These are phyloP conservation scores for Troides oblongomaculatus DNA, from an alignment of 2,888 invertebrate genomes.

Conservation along the genomic window DNA sequence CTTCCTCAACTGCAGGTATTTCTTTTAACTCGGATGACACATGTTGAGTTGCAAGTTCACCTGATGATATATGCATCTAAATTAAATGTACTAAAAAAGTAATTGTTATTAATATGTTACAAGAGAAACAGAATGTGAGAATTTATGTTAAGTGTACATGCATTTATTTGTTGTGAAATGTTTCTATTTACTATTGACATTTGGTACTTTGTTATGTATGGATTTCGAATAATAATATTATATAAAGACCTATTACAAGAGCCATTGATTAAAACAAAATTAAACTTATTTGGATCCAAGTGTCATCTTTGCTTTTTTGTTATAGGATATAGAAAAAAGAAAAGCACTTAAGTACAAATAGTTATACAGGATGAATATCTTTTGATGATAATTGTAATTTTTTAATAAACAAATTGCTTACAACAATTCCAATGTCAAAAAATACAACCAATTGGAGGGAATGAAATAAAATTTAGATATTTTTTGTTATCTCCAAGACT, in stretches of 20 bases:
- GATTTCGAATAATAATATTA: too few species aligned
- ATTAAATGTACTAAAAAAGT: too few species aligned
- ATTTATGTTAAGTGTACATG: too few species aligned
- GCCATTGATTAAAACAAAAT: background rate
- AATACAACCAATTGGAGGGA: constrained; percentile 33
- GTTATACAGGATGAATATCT: constrained; percentile 42
- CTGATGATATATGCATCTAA: too few species aligned
- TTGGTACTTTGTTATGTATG: too few species aligned
- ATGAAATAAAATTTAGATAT: constrained; percentile 69
- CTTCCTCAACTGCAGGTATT: too few species aligned
- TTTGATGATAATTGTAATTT: constrained; percentile 40
- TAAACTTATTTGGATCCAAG: constrained; percentile 11
- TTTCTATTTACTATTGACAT: background rate
- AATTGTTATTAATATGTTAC: too few species aligned
- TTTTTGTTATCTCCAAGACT: constrained; percentile 59
- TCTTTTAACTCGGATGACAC: too few species aligned
- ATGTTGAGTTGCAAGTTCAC: too few species aligned
- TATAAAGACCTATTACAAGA: too few species aligned
- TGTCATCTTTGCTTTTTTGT: constrained; percentile 19
- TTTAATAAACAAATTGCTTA: constrained; percentile 41
- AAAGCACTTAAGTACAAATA: constrained; percentile 75
- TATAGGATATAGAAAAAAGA: constrained; percentile 34
- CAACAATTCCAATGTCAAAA: constrained; percentile 49
- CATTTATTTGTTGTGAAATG: background rate
- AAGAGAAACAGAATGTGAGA: too few species aligned